A percentile compares a stretch with the other conserved stretches of the same genome.
These are phyloP conservation scores for Cylindroiulus punctatus DNA, from an alignment of 2,888 invertebrate genomes.

Conservation along the genomic window DNA sequence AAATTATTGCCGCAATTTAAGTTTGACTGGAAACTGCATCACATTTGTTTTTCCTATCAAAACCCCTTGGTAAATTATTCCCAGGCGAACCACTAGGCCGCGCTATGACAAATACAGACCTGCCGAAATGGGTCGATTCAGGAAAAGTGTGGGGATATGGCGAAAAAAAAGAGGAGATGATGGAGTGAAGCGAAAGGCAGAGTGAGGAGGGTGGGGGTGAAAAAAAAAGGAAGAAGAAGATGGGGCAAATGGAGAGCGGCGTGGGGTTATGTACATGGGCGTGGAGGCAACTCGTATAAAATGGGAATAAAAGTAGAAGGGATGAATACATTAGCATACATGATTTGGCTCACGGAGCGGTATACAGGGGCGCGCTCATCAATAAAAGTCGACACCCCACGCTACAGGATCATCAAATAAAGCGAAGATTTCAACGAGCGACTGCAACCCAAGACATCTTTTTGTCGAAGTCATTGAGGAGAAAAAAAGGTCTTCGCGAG, in stretches of 20 bases:
- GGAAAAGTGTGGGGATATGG: conserved; percentile 19
- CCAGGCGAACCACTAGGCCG: conserved; percentile 53
- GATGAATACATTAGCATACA: conserved; percentile 48
- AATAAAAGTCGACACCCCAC: conserved; percentile 32
- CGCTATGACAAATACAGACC: conserved; percentile 52
- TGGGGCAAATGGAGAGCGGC: conserved; percentile 24
- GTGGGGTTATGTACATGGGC: conserved; percentile 39
- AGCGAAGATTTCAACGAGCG: conserved; percentile 1
- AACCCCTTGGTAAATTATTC: conserved; percentile 55
- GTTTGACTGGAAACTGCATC: conserved; percentile 55
- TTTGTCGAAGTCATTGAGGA: not conserved
- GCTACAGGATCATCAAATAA: conserved; percentile 32
- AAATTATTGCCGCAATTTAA: conserved; percentile 55
- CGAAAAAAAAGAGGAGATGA: conserved; percentile 41
- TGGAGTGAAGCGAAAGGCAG: conserved; percentile 4
- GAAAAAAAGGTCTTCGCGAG: not conserved
- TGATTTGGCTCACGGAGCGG: not conserved
- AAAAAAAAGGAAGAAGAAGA: conserved; percentile 47
- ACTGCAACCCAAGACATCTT: no score
- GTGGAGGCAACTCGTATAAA: conserved; percentile 23
- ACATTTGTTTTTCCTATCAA: conserved; percentile 56
- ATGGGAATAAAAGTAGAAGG: conserved; percentile 42
- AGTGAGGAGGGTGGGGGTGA: conserved; percentile 24
- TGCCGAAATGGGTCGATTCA: conserved; percentile 44
- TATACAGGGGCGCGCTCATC: conserved; percentile 15